Evolutionary conservation across 2,888 invertebrate genomes (phyloP), one percentile per base, ranked within the genome.

Genomic region (Crematogaster levior): DNA sequence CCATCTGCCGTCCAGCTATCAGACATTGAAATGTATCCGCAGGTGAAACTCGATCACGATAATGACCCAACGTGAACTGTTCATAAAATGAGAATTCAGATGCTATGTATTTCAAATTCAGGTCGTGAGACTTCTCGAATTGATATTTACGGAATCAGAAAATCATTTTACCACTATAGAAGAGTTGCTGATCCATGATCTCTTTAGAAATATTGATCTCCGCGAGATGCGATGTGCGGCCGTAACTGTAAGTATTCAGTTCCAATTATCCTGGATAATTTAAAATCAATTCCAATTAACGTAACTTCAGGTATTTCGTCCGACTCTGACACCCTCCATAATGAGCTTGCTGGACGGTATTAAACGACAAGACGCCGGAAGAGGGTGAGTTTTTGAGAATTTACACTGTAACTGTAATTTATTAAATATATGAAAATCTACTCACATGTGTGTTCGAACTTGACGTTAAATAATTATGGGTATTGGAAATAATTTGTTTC

Each of bases 161-260:
- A 95, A 95, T 88, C 96, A 96, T 83, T 96, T 97, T 88, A 98
- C 98, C 70, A 96, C 95, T 75, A 95, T 98, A 53, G 97, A 98
- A 92, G 98, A 98, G 93, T 95, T 99, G 91, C 95, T 97, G 81
- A 95, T 97, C 72, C 97, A 97, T 92, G 98, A 98, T 93, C 96
- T 98, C 88, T 98, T 98, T 95, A 95, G 98, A 89, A 97, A 97
- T 93, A 98, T 98, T 85, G 98, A 98, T 94, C 96, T 98, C 85
- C 96, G 98, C 74, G 98, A 98, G 95, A 96, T 98, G 96, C 96
- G 97, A 93, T 97, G 98, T 60, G 97, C 97, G 77, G 97, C 97
- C 90, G 96, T 97, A 89, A 97, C 97, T 92, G 97, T 97, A 94
- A 95, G 95, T 65, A 21, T 10, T 7, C 2, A 9, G 2, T 24